These are phyloP conservation scores for Spheniscus mendiculus DNA, from an alignment of 2,113 vertebrate species.

Conservation along the genomic window DNA sequence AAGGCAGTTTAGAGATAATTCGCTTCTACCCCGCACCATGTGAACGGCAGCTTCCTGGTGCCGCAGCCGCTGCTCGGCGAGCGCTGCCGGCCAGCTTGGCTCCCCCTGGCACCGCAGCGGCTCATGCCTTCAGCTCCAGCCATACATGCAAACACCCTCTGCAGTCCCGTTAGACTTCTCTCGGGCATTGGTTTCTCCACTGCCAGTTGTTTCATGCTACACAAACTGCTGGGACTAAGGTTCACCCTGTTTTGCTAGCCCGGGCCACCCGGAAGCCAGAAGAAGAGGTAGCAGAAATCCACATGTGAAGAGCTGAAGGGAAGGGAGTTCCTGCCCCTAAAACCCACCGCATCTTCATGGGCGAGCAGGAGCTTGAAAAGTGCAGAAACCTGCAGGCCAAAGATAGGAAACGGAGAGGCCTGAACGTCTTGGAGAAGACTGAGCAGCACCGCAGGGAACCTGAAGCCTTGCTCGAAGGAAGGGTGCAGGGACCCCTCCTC, in stretches of 20 bases:
- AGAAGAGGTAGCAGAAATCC: neutral
- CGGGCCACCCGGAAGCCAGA: neutral
- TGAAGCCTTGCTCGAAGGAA: neutral
- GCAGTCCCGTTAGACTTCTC: neutral
- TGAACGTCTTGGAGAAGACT: neutral
- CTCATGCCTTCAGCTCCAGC: neutral
- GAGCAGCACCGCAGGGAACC: neutral
- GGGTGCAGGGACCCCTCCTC: neutral
- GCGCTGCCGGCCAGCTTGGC: rapidly evolving
- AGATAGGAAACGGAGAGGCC: neutral
- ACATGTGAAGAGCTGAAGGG: neutral
- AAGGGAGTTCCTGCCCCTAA: neutral
- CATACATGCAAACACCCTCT: rapidly evolving
- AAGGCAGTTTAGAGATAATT: neutral
- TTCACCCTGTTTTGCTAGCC: neutral
- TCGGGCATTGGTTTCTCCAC: rapidly evolving
- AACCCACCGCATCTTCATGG: neutral
- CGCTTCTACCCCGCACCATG: rapidly evolving
- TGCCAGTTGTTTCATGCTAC: neutral
- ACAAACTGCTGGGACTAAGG: neutral
- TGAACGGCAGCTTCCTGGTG: neutral
- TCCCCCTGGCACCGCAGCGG: rapidly evolving
- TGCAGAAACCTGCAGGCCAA: neutral
- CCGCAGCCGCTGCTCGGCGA: rapidly evolving
- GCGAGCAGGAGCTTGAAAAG: neutral